Base-by-base conservation (phyloP, 2,797 vertebrate species). In the Semaprochilodus insignis region DNA sequence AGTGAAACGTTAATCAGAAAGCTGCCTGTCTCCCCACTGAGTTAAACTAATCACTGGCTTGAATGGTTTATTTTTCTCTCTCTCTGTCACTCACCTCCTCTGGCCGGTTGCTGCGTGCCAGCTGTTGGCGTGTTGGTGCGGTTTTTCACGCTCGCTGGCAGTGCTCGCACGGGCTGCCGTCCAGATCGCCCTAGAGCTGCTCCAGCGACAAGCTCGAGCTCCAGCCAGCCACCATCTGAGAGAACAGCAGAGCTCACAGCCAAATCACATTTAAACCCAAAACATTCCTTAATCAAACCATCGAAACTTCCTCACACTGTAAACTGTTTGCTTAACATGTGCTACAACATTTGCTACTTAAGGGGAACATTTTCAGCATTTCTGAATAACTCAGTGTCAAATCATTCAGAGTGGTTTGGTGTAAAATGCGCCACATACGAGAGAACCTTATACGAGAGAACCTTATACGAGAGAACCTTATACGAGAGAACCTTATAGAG, bases 61-160 rank as follows among this genome's bases (percentile, higher is more conserved):
- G 57, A 0, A 8, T n/a, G 57, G 19, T 57, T 57, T 11, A 23
- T 60, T 23, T 19, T 5, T 19, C 57, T 60, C 21, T 3, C 57
- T 10, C 21, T 23, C 57, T 1, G 57, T 11, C 57, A 11, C 57
- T 67, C 85, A 78, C 86, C 88, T 88, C 78, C 78, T 87, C 51
- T 79, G 83, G 90, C 85, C 88, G 87, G 82, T 3, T 73, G 73
- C 59, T 72, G 55, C 25, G 21, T 77, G 83, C 78, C 77, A 77
- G 85, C 87, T 84, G 84, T 84, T 83, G 77, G 44, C 75, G 75
- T 84, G 80, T 85, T 90, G 65, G 87, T 5, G 55, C 15, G 14
- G 77, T 51, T 84, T 90, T 87, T 81, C 81, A 51, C 48, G 21
- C 76, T 81, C 83, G 85, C 83, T 85, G 86, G 85, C 85, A 85